A percentile compares a stretch with the other conserved stretches of the same genome.
Conservation (phyloP, 2,797 vertebrate genomes). For the Botia kubotai region DNA sequence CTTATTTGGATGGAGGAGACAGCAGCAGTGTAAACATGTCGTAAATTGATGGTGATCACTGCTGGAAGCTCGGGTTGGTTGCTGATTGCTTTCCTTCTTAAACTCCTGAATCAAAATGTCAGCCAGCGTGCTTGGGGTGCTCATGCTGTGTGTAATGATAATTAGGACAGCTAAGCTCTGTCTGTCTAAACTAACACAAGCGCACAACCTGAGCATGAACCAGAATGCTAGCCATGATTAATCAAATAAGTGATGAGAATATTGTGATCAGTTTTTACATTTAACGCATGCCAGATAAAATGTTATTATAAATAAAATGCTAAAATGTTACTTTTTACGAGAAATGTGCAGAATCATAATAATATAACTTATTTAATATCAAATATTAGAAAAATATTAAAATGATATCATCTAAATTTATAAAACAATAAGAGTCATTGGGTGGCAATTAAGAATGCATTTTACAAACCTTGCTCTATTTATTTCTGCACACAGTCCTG, state of each 20-base stretch:
- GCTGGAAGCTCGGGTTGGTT: conserved; percentile 60
- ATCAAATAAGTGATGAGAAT: neutral
- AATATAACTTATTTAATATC: neutral
- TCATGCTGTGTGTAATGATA: conserved; percentile 59
- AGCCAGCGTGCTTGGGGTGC: conserved; percentile 54
- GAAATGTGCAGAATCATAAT: neutral
- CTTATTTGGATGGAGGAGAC: conserved; percentile 39
- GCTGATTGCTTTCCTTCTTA: conserved; percentile 62
- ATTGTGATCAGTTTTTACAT: too few relatives aligned
- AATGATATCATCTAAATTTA: too few relatives aligned
- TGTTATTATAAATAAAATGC: neutral
- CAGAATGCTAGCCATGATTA: conserved; percentile 3
- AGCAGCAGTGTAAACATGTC: conserved; percentile 56
- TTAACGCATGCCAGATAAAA: neutral
- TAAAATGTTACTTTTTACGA: too few relatives aligned
- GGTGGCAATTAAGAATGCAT: neutral
- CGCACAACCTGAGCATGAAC: conserved; percentile 1
- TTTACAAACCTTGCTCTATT: neutral
- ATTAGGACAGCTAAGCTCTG: conserved; percentile 56
- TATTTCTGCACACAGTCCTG: neutral
- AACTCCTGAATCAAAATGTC: conserved; percentile 61
- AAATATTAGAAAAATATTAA: neutral
- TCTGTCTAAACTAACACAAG: conserved; percentile 35
- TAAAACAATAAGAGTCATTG: too few relatives aligned
- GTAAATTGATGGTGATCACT: conserved; percentile 58